Evolutionary conservation across 2,797 vertebrate species (phyloP).

Genomic region (Gouania willdenowi): DNA sequence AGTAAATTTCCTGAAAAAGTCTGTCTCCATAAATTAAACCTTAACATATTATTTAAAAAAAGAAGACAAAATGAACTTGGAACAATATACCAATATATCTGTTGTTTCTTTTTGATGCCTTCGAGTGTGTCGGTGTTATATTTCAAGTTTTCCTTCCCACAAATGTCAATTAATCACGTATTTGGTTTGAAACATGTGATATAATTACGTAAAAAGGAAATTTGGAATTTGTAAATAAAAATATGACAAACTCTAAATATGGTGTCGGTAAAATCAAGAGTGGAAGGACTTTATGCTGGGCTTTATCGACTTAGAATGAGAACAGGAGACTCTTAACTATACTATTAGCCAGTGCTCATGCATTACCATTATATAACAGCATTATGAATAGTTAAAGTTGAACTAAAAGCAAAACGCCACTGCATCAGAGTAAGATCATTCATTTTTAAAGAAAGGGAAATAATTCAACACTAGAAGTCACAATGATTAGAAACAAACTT

Average conservation of each 20-base stretch:
- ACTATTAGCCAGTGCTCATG: conserved; percentile 25
- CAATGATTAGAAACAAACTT: too few relatives aligned
- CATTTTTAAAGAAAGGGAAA: conserved; percentile 56
- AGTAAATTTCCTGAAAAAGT: too few relatives aligned
- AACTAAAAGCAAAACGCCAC: conserved; percentile 60
- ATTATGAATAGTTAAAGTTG: conserved; percentile 63
- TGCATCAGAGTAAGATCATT: conserved; percentile 59
- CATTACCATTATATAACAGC: conserved; percentile 46
- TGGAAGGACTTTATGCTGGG: conserved; percentile 43
- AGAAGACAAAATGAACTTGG: too few relatives aligned
- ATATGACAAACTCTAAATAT: conserved; percentile 28
- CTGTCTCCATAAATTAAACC: too few relatives aligned
- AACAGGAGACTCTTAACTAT: conserved; percentile 22
- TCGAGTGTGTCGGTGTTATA: neutral
- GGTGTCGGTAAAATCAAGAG: conserved; percentile 30
- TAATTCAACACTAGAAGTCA: conserved; percentile 32
- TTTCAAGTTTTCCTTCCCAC: neutral
- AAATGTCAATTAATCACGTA: conserved; percentile 5
- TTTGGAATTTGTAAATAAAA: conserved; percentile 24
- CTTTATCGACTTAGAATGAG: conserved; percentile 30
- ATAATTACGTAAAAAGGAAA: neutral
- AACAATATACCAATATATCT: too few relatives aligned
- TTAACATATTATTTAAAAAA: too few relatives aligned
- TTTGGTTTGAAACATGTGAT: too few relatives aligned
- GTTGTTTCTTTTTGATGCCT: too few relatives aligned